A percentile compares a stretch with the other conserved stretches of the same genome.
Evolutionary conservation across 1,140 invertebrate genomes (phyloP).

Genomic region (Rhagoletis zephyria): DNA sequence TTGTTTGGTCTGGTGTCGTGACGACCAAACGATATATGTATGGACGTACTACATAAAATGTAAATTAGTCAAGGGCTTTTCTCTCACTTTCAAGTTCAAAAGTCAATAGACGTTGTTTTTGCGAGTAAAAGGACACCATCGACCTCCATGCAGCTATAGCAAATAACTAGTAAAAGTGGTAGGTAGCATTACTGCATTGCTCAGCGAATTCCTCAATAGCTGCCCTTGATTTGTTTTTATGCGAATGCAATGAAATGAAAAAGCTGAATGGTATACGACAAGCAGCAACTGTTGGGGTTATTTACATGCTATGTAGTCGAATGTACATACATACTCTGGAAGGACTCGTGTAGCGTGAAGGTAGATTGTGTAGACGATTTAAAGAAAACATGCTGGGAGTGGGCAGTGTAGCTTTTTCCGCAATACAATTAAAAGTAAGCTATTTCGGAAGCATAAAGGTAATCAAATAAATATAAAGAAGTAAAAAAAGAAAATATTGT

Average conservation of each 20-base stretch:
- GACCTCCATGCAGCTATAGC: neutral
- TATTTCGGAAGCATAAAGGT: neutral
- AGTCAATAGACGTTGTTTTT: neutral
- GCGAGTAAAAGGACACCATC: neutral
- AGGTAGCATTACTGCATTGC: neutral
- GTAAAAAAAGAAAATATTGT: neutral
- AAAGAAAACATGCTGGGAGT: neutral
- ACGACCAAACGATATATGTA: neutral
- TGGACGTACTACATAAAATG: neutral
- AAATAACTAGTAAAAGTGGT: neutral
- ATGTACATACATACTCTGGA: too few species aligned
- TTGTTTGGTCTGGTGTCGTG: constrained; percentile 24
- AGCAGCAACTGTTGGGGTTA: neutral
- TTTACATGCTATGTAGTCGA: neutral
- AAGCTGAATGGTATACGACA: neutral
- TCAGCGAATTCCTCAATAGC: neutral
- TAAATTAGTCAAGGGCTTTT: neutral
- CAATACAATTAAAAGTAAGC: neutral
- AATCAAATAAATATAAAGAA: neutral
- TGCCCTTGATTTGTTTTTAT: constrained; percentile 25
- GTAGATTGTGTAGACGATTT: too few species aligned
- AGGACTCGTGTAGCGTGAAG: too few species aligned
- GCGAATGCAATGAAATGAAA: neutral
- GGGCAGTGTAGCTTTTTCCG: neutral
- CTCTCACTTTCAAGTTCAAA: constrained; percentile 25